These are phyloP conservation scores for Pygathrix nemaeus DNA, from an alignment of 2,113 vertebrate species.

Conservation along the genomic window DNA sequence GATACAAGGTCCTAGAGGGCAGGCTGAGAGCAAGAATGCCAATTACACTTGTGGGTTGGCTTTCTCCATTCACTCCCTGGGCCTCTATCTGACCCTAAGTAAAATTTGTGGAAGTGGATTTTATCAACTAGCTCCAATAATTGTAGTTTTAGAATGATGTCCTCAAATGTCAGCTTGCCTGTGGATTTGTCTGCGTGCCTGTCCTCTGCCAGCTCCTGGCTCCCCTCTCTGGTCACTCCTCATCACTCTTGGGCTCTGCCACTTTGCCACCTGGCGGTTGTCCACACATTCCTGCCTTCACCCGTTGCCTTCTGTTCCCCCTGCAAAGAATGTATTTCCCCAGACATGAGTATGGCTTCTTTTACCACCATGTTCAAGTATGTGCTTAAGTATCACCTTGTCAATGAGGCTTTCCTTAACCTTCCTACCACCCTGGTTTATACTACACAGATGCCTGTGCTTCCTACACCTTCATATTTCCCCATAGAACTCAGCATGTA, in stretches of 20 bases:
- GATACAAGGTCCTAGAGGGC: background rate
- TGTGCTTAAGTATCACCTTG: background rate
- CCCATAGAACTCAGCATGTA: background rate
- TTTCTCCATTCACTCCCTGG: background rate
- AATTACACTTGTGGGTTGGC: background rate
- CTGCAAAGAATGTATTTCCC: background rate
- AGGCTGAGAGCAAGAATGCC: background rate
- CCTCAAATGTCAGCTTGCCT: background rate
- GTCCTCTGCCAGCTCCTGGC: background rate
- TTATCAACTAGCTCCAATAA: background rate
- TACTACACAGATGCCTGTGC: background rate
- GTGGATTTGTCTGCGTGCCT: background rate
- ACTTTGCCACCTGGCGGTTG: fast-evolving
- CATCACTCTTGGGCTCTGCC: background rate
- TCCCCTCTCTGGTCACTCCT: background rate
- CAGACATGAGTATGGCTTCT: background rate
- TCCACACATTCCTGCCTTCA: background rate
- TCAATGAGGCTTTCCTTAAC: background rate
- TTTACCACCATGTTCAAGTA: background rate
- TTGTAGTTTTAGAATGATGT: background rate
- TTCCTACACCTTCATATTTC: background rate
- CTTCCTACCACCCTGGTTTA: background rate
- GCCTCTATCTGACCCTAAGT: background rate
- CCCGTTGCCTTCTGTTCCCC: background rate
- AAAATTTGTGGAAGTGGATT: background rate